These are phyloP conservation scores for Cepaea nemoralis DNA, from an alignment of 1,140 invertebrate species.

Conservation along the genomic window DNA sequence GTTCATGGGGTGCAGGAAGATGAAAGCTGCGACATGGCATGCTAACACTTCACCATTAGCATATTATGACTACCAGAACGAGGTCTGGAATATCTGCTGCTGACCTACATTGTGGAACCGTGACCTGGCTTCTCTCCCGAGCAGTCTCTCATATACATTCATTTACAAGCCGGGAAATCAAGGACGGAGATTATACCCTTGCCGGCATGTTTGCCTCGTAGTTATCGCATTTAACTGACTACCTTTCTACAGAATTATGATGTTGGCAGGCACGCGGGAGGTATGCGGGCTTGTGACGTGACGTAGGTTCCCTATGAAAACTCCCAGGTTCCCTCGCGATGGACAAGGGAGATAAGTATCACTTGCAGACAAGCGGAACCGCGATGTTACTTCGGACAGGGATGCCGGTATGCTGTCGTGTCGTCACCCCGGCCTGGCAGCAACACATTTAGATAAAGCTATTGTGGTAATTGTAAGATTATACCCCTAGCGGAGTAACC, in stretches of 20 bases:
- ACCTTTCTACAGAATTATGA: neutral
- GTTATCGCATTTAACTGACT: neutral
- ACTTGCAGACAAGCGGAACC: neutral
- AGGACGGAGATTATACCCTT: neutral
- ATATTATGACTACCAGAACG: neutral
- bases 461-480: too few species aligned
- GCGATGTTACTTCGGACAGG: neutral
- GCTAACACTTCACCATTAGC: neutral
- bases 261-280: neutral
- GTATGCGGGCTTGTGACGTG: neutral
- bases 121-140: neutral
- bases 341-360: conserved; percentile 15
- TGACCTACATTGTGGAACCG: neutral
- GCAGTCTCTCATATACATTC: neutral
- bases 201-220: neutral
- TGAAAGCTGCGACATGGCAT: neutral
- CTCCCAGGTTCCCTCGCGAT: neutral
- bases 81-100: neutral
- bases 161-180: neutral
- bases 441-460: neutral
- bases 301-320: neutral
- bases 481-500: too few species aligned
- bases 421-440: too few species aligned
- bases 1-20: neutral
- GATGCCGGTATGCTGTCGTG: too few species aligned